Conservation (phyloP, 2,797 vertebrate species). For the Gila robusta region DNA sequence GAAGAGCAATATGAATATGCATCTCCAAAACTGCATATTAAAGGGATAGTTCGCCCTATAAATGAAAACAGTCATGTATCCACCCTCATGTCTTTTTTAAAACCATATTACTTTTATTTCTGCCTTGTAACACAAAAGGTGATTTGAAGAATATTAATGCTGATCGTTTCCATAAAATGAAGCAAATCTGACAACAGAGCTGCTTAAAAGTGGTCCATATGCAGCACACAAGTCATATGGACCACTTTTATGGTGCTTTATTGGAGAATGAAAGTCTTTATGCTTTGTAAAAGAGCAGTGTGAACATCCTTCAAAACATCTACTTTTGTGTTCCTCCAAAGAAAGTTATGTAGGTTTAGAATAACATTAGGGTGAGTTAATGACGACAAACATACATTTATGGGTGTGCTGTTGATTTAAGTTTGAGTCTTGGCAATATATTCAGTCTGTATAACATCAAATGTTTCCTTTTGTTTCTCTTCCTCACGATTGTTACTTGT, state of each 20-base stretch:
- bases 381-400: not conserved
- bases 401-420: constrained; percentile 16
- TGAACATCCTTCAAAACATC: not conserved
- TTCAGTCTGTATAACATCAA: constrained; percentile 2
- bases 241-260: not conserved
- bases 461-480: constrained; percentile 21
- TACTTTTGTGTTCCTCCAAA: not conserved
- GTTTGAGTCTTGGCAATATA: constrained; percentile 23
- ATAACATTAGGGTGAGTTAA: not conserved
- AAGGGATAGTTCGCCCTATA: constrained; percentile 22
- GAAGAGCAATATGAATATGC: constrained; percentile 44
- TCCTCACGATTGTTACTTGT: constrained; percentile 28
- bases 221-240: not conserved
- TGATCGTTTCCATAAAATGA: not conserved
- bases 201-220: not conserved
- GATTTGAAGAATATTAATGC: not conserved
- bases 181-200: not conserved
- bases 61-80: constrained; percentile 14
- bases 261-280: not conserved
- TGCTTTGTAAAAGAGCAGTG: constrained; percentile 2
- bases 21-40: constrained; percentile 33
- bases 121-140: not conserved
- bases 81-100: constrained; percentile 2
- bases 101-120: not conserved
- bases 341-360: not conserved